Evolutionary conservation across 2,888 invertebrate species (phyloP), one percentile per base, ranked within the genome.

Genomic region (Drosophila ezoana): DNA sequence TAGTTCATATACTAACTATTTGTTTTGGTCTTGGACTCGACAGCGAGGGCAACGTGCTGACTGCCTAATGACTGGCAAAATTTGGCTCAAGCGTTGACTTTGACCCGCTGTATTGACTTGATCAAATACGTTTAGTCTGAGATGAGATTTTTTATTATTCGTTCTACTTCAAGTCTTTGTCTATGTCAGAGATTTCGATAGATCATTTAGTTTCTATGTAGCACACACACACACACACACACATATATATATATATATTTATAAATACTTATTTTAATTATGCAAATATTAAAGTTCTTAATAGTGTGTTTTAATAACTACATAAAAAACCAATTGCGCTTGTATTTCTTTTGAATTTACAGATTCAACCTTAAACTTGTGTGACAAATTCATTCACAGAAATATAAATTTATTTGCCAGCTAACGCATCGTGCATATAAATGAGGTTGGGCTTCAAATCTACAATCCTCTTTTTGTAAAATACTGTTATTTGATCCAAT

Each of bases 31-130:
- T 77, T 76, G 62, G 59, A 45, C 45, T 69, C 35, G 63, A 44
- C 59, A 59, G 72, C 78, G 78, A 83, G 68, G 85, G 69, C 65
- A 76, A 61, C 53, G 53, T 56, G 72, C 73, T 74, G 68, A 44
- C 47, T 51, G 63, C 71, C 71, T 77, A 86, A 86, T 86, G 85
- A 86, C 87, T 75, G 66, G 77, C 81, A 74, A 72, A 72, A 76
- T 72, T 76, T 71, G 67, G 67, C 61, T 71, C 76, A 71, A 65
- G 67, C 70, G 62, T 72, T 76, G 88, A 81, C 88, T 89, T 88
- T 88, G 88, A 88, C 89, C 89, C 77, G 79, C 70, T 76, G 83
- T 67, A 69, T 71, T 56, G 65, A 76, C 56, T 73, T 71, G 71
- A 77, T 52, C 68, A 73, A 54, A 61, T 58, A 63, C 64, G 84